Percentiles rank a stretch among this genome's conserved stretches.
Evolutionary conservation across 2,888 invertebrate genomes (phyloP).

Genomic region (Acholoe squamosa): DNA sequence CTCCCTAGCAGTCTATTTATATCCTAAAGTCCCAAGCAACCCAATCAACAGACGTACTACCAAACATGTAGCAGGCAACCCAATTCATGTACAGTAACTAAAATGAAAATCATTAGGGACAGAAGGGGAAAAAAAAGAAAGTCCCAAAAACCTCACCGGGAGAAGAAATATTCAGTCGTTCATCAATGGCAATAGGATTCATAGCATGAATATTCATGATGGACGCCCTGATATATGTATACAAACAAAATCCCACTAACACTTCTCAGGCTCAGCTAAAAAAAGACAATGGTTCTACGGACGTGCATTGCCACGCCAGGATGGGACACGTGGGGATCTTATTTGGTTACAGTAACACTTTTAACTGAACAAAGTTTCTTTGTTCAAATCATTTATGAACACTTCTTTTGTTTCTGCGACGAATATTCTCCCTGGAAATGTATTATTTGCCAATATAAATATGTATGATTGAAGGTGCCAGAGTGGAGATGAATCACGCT

Average conservation of each 20-base stretch:
- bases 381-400: background rate
- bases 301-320: background rate
- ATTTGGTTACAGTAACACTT: background rate
- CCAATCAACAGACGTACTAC: background rate
- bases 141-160: background rate
- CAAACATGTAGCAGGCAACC: background rate
- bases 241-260: slow-evolving; percentile 32
- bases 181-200: background rate
- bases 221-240: slow-evolving; percentile 6
- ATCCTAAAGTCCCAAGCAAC: background rate
- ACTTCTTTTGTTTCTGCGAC: slow-evolving; percentile 4
- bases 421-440: background rate
- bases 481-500: background rate
- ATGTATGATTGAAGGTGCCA: background rate
- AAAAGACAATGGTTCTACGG: background rate
- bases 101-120: background rate
- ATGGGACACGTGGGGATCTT: background rate
- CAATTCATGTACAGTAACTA: background rate
- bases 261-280: background rate
- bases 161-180: background rate
- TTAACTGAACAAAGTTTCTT: background rate
- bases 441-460: background rate
- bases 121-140: background rate
- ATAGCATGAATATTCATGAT: slow-evolving; percentile 33
- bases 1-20: slow-evolving; percentile 16